A percentile compares a stretch with the other conserved stretches of the same genome.
phyloP scores from a whole-genome alignment of 1,140 invertebrate genomes.

The Drosophila orena region DNA sequence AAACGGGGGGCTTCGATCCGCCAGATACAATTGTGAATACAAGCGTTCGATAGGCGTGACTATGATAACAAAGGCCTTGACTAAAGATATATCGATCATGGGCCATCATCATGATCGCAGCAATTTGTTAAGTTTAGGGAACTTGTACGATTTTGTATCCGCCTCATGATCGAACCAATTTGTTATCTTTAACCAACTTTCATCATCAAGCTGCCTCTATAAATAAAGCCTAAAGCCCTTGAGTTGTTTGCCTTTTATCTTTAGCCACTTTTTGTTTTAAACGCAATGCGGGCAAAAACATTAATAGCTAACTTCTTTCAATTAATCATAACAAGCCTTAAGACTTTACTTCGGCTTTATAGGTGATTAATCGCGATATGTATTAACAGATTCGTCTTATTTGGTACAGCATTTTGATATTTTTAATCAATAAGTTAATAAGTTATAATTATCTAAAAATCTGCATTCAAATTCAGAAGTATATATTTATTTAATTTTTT shows the following conservation, averaged over 20 bases:
- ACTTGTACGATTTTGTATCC: slow-evolving; percentile 22
- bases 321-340: slow-evolving; percentile 28
- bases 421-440: background rate
- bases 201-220: slow-evolving; percentile 13
- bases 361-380: background rate
- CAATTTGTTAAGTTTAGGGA: slow-evolving; percentile 43
- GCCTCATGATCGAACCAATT: slow-evolving; percentile 37
- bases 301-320: slow-evolving; percentile 16
- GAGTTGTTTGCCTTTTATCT: slow-evolving; percentile 6
- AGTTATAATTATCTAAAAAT: too few relatives aligned
- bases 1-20: slow-evolving; percentile 10
- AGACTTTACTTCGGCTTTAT: background rate
- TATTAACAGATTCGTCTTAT: background rate
- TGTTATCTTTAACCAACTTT: slow-evolving; percentile 27
- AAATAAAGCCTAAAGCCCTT: slow-evolving; percentile 1
- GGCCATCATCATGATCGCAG: slow-evolving; percentile 30
- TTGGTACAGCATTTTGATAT: too few relatives aligned
- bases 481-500: too few relatives aligned
- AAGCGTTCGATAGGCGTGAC: slow-evolving; percentile 43
- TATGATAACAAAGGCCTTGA: slow-evolving; percentile 53
- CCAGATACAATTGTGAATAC: slow-evolving; percentile 44
- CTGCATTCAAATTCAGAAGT: too few relatives aligned
- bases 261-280: slow-evolving; percentile 16
- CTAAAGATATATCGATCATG: slow-evolving; percentile 25
- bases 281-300: slow-evolving; percentile 18